A percentile compares a stretch with the other conserved stretches of the same genome.
Conservation (phyloP, 2,797 vertebrate species). For the Anisognathus igniventris region DNA sequence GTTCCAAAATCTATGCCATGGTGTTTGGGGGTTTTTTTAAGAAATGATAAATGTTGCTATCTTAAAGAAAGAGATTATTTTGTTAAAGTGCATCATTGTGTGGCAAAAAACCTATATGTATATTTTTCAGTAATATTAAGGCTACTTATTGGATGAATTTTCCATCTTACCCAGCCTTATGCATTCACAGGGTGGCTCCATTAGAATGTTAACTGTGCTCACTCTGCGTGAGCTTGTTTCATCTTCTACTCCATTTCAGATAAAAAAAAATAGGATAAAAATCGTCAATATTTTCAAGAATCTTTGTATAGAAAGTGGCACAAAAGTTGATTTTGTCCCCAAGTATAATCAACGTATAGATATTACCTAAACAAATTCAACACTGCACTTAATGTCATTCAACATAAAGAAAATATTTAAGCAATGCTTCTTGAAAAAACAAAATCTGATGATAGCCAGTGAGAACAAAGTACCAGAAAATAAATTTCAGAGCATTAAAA, state of each 20-base stretch:
- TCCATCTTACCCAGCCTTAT: not conserved
- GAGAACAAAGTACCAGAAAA: not conserved
- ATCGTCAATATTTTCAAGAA: not conserved
- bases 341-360: not conserved
- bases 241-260: not conserved
- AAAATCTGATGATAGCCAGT: not conserved
- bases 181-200: not conserved
- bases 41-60: not conserved
- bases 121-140: not conserved
- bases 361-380: not conserved
- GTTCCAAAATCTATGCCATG: not conserved
- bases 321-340: not conserved
- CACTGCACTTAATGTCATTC: not conserved
- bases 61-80: not conserved
- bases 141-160: not conserved
- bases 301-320: not conserved
- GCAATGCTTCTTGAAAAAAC: not conserved
- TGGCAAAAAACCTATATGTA: not conserved
- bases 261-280: not conserved
- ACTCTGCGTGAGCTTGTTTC: rapidly evolving
- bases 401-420: not conserved
- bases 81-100: not conserved
- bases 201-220: not conserved
- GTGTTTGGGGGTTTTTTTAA: not conserved
- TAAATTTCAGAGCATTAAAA: not conserved